Evolutionary conservation across 1,140 invertebrate species (phyloP), one percentile per base, ranked within the genome.

Genomic region (Bombus ignitus): DNA sequence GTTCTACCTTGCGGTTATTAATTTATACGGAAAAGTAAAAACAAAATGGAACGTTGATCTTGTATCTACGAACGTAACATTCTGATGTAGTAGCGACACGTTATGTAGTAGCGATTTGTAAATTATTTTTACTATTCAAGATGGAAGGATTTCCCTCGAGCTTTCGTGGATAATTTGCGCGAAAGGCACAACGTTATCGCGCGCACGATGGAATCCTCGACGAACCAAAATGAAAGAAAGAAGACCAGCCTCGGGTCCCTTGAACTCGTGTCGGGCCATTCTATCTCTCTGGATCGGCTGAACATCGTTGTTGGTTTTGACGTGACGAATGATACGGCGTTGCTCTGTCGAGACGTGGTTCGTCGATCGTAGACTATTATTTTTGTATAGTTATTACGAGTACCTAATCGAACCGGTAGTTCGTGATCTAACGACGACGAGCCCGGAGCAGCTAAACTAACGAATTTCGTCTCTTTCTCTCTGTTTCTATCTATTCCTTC

Each of bases 31-130:
- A 28, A 72, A 35, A 53, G 15, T 10, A 18, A 8, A 22, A 18
- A 25, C 22, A 37, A 59, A 62, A 37, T 37, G 57, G 37, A 78
- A 70, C 37, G 39, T 85, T 57, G 37, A 80, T 85, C 53, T 79
- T 80, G 68, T 85, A 62, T 84, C 57, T 65, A 80, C 47, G 74
- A 39, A 78, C 42, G 62, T 79, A 84, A 84, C 83, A 85, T 85
- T 85, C 83, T 85, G 47, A 80, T 62, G 76, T 80, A 85, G 84
- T 74, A 73, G 44, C 70, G 37, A 81, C 71, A 28, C 32, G 59
- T 81, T 85, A n/a, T n/a, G n/a, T n/a, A 81, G 84, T 79, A 62
- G 79, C 78, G 70, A 85, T 85, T 85, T 85, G 84, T 85, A 85
- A 85, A 85, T 85, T 81, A 85, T 85, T 81, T 81, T 85, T 85